Conservation (phyloP, 2,888 invertebrate species). For the Ophion obscuratus region DNA sequence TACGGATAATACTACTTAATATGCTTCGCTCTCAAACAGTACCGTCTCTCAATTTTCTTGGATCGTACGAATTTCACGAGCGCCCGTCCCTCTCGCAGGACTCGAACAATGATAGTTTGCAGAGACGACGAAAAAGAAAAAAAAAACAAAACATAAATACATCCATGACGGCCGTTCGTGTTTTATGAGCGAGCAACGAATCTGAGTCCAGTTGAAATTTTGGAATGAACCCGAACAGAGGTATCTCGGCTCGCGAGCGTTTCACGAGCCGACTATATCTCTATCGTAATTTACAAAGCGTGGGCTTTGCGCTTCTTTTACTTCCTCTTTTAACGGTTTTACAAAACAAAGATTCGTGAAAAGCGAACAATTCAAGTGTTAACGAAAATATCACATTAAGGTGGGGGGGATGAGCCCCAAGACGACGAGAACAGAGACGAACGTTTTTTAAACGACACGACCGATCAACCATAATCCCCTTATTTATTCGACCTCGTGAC, state of each 20-base stretch:
- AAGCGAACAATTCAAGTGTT: constrained; percentile 61
- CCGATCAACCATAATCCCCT: constrained; percentile 22
- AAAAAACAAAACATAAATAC: constrained; percentile 54
- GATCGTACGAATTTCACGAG: constrained; percentile 56
- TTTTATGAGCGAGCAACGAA: constrained; percentile 58
- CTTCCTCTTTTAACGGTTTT: constrained; percentile 31
- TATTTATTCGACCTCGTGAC: constrained; percentile 61
- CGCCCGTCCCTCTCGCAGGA: constrained; percentile 21
- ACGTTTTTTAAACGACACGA: constrained; percentile 59
- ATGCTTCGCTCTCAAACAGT: constrained; percentile 21
- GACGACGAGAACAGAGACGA: constrained; percentile 59
- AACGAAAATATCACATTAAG: constrained; percentile 65
- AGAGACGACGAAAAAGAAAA: constrained; percentile 57
- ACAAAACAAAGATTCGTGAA: constrained; percentile 56
- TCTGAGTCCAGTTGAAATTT: constrained; percentile 54
- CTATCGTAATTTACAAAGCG: constrained; percentile 3
- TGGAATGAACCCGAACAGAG: constrained; percentile 57
- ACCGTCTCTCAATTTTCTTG: constrained; percentile 4
- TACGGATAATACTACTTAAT: constrained; percentile 74
- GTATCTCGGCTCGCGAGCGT: background rate
- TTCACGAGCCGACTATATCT: background rate
- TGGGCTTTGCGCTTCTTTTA: background rate
- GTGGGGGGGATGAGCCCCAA: constrained; percentile 11
- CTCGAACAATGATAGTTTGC: constrained; percentile 76
- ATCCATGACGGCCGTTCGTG: constrained; percentile 52